A percentile compares a stretch with the other conserved stretches of the same genome.
Evolutionary conservation across 2,797 vertebrate genomes (phyloP).

Genomic region (Lagodon rhomboides): DNA sequence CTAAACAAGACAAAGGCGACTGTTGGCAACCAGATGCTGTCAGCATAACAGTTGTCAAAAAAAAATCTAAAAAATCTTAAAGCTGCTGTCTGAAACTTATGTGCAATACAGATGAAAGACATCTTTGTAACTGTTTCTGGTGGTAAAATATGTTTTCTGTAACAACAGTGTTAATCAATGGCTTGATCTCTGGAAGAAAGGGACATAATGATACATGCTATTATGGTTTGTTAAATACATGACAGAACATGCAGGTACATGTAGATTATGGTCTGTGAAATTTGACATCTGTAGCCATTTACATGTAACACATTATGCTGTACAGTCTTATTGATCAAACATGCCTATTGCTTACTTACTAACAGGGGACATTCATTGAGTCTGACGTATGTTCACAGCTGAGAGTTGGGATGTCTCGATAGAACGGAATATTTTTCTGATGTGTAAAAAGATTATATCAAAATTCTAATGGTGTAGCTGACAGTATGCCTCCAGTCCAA

Average conservation of each 20-base stretch:
- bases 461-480: background rate
- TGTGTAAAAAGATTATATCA: background rate
- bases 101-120: conserved; percentile 55
- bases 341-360: background rate
- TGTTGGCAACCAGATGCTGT: conserved; percentile 66
- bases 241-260: background rate
- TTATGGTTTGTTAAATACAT: background rate
- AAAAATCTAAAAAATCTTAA: conserved; percentile 20
- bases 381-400: conserved; percentile 3
- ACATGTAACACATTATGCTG: background rate
- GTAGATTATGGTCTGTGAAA: background rate
- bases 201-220: background rate
- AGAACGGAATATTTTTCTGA: background rate
- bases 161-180: conserved; percentile 8
- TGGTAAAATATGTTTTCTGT: conserved; percentile 19
- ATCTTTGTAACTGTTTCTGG: background rate
- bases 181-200: conserved; percentile 1
- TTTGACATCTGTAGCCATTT: background rate
- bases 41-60: conserved; percentile 49
- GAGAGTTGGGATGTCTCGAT: background rate
- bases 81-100: conserved; percentile 42
- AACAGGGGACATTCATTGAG: background rate
- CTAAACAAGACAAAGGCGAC: conserved; percentile 59
- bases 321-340: background rate
- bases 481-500: background rate